Conservation (phyloP, 1,140 invertebrate species). For the Paralvinella palmiformis region DNA sequence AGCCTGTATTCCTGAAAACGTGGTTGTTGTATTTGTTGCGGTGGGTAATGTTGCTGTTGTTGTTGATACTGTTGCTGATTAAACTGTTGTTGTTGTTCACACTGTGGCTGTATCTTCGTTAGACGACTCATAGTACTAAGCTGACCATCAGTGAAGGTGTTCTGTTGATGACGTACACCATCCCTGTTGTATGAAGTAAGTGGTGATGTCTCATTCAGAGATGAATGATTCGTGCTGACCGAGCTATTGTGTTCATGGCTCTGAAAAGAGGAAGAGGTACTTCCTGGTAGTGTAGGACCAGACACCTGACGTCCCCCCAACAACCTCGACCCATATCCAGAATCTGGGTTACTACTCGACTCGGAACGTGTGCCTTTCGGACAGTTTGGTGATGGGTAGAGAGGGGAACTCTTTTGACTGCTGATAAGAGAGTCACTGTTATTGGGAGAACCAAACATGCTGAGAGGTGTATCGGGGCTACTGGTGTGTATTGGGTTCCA, state of each 20-base stretch:
- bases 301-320: background rate
- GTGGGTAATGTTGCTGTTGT: no score
- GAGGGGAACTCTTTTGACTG: background rate
- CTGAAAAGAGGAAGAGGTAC: background rate
- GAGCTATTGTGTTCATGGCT: background rate
- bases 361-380: background rate
- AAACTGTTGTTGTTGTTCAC: no score
- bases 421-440: background rate
- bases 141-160: no score
- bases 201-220: background rate
- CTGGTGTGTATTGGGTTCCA: background rate
- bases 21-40: no score
- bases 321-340: constrained; percentile 7
- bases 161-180: no score
- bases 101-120: no score
- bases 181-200: no score
- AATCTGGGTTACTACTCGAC: constrained; percentile 4
- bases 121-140: no score
- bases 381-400: background rate
- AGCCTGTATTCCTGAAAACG: no score
- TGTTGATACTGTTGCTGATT: no score
- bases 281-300: background rate
- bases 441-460: background rate
- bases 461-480: no score
- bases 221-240: background rate